phyloP scores from a whole-genome alignment of 1,140 invertebrate species.

The Ceratina japonica region DNA sequence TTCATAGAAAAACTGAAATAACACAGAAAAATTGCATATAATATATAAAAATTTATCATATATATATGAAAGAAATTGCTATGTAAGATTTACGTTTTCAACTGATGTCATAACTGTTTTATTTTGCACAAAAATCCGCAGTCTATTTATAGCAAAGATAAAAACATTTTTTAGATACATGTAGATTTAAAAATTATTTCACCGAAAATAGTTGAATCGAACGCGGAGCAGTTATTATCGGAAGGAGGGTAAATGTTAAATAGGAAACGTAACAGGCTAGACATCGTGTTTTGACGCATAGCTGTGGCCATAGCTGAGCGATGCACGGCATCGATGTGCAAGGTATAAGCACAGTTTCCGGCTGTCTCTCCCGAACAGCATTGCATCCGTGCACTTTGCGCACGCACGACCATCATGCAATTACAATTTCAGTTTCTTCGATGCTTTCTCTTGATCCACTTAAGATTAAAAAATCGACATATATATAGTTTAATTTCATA shows the following conservation, averaged over 20 bases:
- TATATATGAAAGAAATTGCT: background rate
- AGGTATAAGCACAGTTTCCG: constrained; percentile 70
- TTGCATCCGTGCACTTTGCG: constrained; percentile 51
- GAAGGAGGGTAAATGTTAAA: constrained; percentile 25
- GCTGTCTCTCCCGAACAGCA: constrained; percentile 65
- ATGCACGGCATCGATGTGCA: constrained; percentile 61
- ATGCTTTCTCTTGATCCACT: constrained; percentile 1
- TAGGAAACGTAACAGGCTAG: constrained; percentile 32
- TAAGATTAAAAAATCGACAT: background rate
- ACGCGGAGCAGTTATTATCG: background rate
- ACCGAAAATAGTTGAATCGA: background rate
- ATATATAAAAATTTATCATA: too few species aligned
- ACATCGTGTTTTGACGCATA: constrained; percentile 46
- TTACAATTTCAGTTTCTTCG: constrained; percentile 36
- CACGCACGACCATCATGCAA: constrained; percentile 29
- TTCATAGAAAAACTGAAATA: too few species aligned
- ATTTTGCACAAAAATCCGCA: too few species aligned
- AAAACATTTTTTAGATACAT: background rate
- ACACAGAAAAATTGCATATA: too few species aligned
- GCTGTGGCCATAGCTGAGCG: constrained; percentile 26
- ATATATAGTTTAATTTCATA: background rate
- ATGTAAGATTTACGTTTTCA: too few species aligned
- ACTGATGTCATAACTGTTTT: too few species aligned
- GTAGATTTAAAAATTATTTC: background rate
- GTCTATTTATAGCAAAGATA: too few species aligned